phyloP scores from a whole-genome alignment of 2,113 vertebrate genomes.

The Neomonachus schauinslandi region DNA sequence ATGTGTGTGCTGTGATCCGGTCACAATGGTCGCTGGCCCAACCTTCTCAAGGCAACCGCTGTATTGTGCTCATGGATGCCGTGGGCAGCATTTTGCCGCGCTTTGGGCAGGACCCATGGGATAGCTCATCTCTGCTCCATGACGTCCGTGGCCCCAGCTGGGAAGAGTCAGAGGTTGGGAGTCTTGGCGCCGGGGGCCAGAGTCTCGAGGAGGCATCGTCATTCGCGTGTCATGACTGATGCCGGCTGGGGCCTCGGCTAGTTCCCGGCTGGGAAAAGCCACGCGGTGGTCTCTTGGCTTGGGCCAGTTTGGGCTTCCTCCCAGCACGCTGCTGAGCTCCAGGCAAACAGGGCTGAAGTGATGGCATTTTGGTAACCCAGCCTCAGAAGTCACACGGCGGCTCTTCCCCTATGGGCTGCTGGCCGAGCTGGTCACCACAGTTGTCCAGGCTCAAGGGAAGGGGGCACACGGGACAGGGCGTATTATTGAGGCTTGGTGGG shows the following conservation, averaged over 20 bases:
- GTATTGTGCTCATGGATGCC: not conserved
- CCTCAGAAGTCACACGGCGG: not conserved
- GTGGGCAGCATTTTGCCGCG: rapidly evolving
- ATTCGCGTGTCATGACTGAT: too few species aligned
- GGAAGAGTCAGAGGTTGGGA: not conserved
- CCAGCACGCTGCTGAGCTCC: not conserved
- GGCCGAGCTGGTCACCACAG: not conserved
- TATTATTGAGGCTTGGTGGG: not conserved
- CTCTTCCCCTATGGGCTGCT: not conserved
- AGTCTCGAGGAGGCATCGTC: not conserved
- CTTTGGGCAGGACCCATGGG: not conserved
- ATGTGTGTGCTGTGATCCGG: not conserved
- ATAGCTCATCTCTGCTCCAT: not conserved
- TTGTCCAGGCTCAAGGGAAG: not conserved
- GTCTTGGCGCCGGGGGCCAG: not conserved
- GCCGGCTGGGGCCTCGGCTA: not conserved
- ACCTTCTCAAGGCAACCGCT: too few species aligned
- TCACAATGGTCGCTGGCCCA: not conserved
- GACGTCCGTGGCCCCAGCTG: not conserved
- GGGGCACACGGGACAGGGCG: not conserved
- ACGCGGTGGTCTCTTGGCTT: not conserved
- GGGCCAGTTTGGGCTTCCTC: not conserved
- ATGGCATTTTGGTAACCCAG: not conserved
- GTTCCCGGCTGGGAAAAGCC: not conserved
- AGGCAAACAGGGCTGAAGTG: not conserved